Base-by-base conservation (phyloP, 1,140 invertebrate species). In the Drosophila tristis region DNA sequence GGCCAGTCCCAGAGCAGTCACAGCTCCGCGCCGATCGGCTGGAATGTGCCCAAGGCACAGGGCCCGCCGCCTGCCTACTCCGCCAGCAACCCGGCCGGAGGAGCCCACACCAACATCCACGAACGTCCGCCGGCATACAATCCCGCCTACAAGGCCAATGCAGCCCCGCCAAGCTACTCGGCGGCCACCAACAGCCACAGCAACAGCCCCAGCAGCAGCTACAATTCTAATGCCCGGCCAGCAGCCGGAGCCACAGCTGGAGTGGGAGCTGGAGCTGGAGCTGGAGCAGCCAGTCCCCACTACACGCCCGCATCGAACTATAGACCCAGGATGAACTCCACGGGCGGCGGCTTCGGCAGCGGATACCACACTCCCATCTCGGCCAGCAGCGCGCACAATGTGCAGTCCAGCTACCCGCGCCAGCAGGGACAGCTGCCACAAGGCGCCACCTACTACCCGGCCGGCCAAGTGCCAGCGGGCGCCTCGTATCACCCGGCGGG, bases 61-160 rank as follows among this genome's bases (percentile, higher is more conserved):
- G 89, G 87, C 4, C 89, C 90, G 9, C 90, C 89, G 26, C 90
- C 91, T 1, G 71, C 91, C 0, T 92, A 92, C 60, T 80, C 86
- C 1, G 64, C 82, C 9, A 55, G 48, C 2, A 90, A 90, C 74
- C 74, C 87, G 4, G 65, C 11, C 2, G 89, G 90, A 9, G 91
- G 90, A 0, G 90, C 91, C 3, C 80, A 59, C 44, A 84, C 91
- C 48, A 91, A 92, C 45, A 64, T 91, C 4, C 44, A 91, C 39
- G 90, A 91, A 20, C 79, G 67, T 13, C 81, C 90, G 29, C 91
- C 91, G 8, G 68, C 91, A 7, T 92, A 91, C 48, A 91, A 90
- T 62, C 87, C 91, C 0, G 16, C 72, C 0, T 82, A 78, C 47
- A 90, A 74, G 49, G 74, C 84, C 11, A 29, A 29, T 8, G 35